A percentile compares a stretch with the other conserved stretches of the same genome.
Conservation (phyloP, 2,797 vertebrate species). For the Hoplostethus atlanticus region DNA sequence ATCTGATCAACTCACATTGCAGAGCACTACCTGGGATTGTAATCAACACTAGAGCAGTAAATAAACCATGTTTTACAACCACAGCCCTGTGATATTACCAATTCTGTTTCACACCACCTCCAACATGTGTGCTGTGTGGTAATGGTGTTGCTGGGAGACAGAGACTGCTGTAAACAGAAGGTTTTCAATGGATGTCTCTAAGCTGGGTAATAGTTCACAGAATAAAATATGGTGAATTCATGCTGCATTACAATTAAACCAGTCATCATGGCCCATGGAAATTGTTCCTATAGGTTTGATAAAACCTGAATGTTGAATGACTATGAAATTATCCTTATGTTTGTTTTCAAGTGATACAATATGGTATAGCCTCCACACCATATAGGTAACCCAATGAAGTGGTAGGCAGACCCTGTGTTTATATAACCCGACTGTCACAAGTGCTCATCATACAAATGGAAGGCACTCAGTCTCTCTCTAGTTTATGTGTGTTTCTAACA, state of each 20-base stretch:
- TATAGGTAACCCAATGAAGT: not conserved
- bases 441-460: not conserved
- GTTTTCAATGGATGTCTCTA: slow-evolving; percentile 44
- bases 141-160: slow-evolving; percentile 81
- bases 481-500: not conserved
- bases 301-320: not conserved
- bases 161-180: slow-evolving; percentile 65
- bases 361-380: not conserved
- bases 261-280: slow-evolving; percentile 3
- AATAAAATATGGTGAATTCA: slow-evolving; percentile 54
- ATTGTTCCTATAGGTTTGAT: slow-evolving; percentile 13
- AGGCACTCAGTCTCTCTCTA: too few species aligned
- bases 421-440: not conserved
- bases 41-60: slow-evolving; percentile 64
- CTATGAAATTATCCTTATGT: not conserved
- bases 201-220: slow-evolving; percentile 41
- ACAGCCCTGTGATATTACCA: slow-evolving; percentile 56
- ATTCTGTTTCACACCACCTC: slow-evolving; percentile 56
- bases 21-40: slow-evolving; percentile 46
- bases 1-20: slow-evolving; percentile 49
- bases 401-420: not conserved
- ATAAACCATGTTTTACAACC: slow-evolving; percentile 60
- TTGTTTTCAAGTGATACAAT: not conserved
- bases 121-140: slow-evolving; percentile 55
- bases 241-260: slow-evolving; percentile 23